Base-by-base conservation (phyloP, 2,797 vertebrate species). In the Xyrichtys novacula region DNA sequence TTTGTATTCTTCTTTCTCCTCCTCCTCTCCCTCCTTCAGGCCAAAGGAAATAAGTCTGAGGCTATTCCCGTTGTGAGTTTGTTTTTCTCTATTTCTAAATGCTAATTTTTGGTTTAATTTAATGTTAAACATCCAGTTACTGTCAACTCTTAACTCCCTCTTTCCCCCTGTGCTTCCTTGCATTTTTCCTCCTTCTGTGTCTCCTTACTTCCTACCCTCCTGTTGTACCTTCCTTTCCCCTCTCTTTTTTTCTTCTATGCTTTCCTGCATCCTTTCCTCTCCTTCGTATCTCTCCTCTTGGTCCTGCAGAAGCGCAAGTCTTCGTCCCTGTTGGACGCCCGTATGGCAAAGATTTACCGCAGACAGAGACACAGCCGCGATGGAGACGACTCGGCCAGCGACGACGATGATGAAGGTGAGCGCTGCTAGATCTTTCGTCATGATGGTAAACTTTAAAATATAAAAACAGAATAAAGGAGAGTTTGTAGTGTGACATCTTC, bases 301-400 rank as follows among this genome's bases (percentile, higher is more conserved):
- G 25, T 5, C 0, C 4, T 16, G 6, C 3, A 95, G 94, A 94
- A 95, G 42, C 90, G 94, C 2, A 95, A 94, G 39, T 85, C 93
- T 0, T 87, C 94, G 0, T 70, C 91, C 2, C 79, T 94, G 16
- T 80, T 95, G 17, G 94, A 95, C 0, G 87, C 93, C 48, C 93
- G 93, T 0, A 91, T 94, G 49, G 89, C 94, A 0, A 95, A 95
- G 81, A 93, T 94, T 43, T 93, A 90, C 73, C 70, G 94, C 5
- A 86, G 90, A 1, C 93, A 93, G n/a, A 88, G 90, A 40, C 91
- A 93, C 82, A 91, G 89, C 40, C 90, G 68, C 0, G 93, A 94
- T 72, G 65, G 93, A 79, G 92, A 95, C 2, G 93, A 91, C 74
- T 94, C 90, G 0, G 93, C 53, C 50, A 93, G 90, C 6, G 91